These are phyloP conservation scores for Drosophila sordidula DNA, from an alignment of 2,888 invertebrate species.

Conservation along the genomic window DNA sequence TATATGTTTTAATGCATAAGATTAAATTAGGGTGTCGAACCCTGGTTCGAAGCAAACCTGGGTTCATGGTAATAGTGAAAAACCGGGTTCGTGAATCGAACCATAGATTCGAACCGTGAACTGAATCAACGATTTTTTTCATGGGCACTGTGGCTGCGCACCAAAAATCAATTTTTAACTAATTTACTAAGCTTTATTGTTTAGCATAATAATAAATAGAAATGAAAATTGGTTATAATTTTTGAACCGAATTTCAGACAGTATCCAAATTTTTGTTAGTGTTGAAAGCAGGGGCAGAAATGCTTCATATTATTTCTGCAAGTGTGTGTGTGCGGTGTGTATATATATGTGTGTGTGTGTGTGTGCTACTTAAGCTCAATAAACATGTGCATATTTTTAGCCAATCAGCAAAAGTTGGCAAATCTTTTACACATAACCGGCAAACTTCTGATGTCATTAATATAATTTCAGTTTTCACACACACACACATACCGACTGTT, in stretches of 20 bases:
- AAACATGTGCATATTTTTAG: slow-evolving; percentile 7
- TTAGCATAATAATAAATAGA: too few species aligned
- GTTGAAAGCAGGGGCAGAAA: background rate
- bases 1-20: too few species aligned
- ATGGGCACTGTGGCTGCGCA: too few species aligned
- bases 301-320: background rate
- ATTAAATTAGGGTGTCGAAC: too few species aligned
- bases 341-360: background rate
- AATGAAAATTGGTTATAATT: too few species aligned
- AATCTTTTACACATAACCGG: slow-evolving; percentile 12
- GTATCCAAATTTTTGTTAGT: background rate
- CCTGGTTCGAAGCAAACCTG: too few species aligned
- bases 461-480: slow-evolving; percentile 3
- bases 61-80: too few species aligned
- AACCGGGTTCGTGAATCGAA: too few species aligned
- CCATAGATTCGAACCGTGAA: too few species aligned
- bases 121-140: too few species aligned
- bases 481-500: background rate
- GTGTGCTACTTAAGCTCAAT: background rate
- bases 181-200: too few species aligned
- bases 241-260: background rate
- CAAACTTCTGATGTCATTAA: background rate
- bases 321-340: background rate
- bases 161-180: too few species aligned
- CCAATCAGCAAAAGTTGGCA: slow-evolving; percentile 6